A percentile compares a stretch with the other conserved stretches of the same genome.
Evolutionary conservation across 2,888 invertebrate genomes (phyloP).

Genomic region (Silvanus unidentatus): DNA sequence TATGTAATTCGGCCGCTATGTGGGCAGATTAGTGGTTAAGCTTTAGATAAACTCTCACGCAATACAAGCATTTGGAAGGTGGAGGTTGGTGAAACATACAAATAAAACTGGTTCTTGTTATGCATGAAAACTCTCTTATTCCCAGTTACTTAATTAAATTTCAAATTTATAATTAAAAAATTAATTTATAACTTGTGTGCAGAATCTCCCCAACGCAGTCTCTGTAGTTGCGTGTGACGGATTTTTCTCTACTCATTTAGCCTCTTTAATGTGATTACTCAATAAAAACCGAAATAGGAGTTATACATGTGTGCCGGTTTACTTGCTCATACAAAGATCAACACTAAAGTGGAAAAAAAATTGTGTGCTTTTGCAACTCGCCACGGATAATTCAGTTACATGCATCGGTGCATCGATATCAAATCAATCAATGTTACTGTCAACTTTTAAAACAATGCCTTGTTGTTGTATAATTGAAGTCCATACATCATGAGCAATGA

Average conservation of each 20-base stretch:
- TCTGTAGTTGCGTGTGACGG: not conserved
- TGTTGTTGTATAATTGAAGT: slow-evolving; percentile 46
- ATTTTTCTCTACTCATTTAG: not conserved
- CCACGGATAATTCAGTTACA: slow-evolving; percentile 34
- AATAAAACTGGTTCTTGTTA: slow-evolving; percentile 31
- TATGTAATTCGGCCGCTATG: slow-evolving; percentile 27
- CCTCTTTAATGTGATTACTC: slow-evolving; percentile 37
- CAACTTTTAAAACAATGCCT: slow-evolving; percentile 46
- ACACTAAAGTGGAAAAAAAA: slow-evolving; percentile 26
- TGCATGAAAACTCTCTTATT: slow-evolving; percentile 20
- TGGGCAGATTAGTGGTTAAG: slow-evolving; percentile 30
- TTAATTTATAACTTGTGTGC: too few species aligned
- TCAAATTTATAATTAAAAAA: too few species aligned
- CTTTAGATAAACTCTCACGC: slow-evolving; percentile 29
- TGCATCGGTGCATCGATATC: slow-evolving; percentile 37
- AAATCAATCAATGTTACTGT: slow-evolving; percentile 47
- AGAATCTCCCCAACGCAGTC: not conserved
- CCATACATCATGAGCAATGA: slow-evolving; percentile 42
- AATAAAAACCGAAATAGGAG: too few species aligned
- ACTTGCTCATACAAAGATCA: not conserved
- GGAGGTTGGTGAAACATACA: slow-evolving; percentile 17
- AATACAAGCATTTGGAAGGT: slow-evolving; percentile 22
- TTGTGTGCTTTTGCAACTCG: slow-evolving; percentile 25
- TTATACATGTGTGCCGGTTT: slow-evolving; percentile 1
- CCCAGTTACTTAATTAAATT: slow-evolving; percentile 12